Evolutionary conservation across 2,113 vertebrate species (phyloP), one percentile per base, ranked within the genome.

Genomic region (Dinomys branickii): DNA sequence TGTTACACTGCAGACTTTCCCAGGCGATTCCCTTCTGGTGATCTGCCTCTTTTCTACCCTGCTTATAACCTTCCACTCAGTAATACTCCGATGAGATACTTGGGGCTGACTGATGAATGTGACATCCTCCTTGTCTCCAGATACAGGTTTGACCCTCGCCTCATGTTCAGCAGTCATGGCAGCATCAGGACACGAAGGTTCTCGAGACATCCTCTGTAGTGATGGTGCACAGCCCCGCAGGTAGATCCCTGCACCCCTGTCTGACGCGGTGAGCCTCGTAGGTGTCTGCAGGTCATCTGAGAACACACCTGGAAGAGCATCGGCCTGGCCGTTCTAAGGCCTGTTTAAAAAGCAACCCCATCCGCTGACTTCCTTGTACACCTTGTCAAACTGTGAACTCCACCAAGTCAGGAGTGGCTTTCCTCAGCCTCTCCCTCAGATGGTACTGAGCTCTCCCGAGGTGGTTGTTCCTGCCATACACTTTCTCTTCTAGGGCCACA

Each of bases 121-220:
- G 28, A 38, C 38, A 0, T 20, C 38, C 7, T 90, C 28, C 28
- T 87, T 75, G 8, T 47, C 61, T 69, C 0, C 38, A 99, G 99
- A 26, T 99, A 99, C 92, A 98, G 96, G 88, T 99, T 99, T 97
- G 98, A 99, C 88, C 99, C 98, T 33, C 98, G 98, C n/a, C 98
- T 99, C 80, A 99, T 99, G 98, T 99, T 99, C 98, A 98, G 61
- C 97, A 97, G 93, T 58, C 98, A 98, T 0, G 97, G 98, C 38
- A 90, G 59, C 13, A 3, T 97, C 47, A 97, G 96, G 75, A 98
- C 98, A 71, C 98, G 96, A 92, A 98, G 98, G 91, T 98, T 99
- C 97, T 98, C 97, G 8, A 97, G 97, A n/a, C 98, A 90, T 80
- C 93, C 97, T 84, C 97, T 98, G 65, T 98, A 97, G 96, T 22